Conservation (phyloP, 1,140 invertebrate genomes). For the Drosophila serrata region DNA sequence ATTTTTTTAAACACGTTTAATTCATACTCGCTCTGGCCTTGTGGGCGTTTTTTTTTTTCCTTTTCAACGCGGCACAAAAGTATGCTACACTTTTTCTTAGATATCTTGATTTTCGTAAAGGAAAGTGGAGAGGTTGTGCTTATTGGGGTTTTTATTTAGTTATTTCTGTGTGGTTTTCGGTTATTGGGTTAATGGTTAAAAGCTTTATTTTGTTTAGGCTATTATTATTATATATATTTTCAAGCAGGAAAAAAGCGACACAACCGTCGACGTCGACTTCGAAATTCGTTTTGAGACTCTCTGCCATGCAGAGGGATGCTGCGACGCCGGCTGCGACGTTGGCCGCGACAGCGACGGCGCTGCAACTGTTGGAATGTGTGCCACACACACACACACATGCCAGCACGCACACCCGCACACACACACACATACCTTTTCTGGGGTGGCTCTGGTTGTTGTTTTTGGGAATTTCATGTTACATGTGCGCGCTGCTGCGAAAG, state of each 20-base stretch:
- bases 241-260: constrained; percentile 65
- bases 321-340: constrained; percentile 34
- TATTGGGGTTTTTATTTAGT: constrained; percentile 11
- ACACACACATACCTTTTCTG: constrained; percentile 31
- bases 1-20: constrained; percentile 25
- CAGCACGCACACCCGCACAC: constrained; percentile 21
- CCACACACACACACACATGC: constrained; percentile 57
- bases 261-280: constrained; percentile 84
- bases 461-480: constrained; percentile 66
- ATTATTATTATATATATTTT: constrained; percentile 32
- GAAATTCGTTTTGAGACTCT: constrained; percentile 83
- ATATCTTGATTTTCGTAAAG: background rate
- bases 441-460: constrained; percentile 71
- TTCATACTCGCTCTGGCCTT: constrained; percentile 24
- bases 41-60: constrained; percentile 38
- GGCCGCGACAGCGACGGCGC: constrained; percentile 43
- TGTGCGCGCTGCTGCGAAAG: constrained; percentile 61
- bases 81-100: constrained; percentile 40
- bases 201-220: constrained; percentile 66
- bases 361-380: constrained; percentile 82
- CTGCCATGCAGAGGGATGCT: constrained; percentile 57
- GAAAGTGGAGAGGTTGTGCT: constrained; percentile 6
- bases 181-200: constrained; percentile 34
- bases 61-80: constrained; percentile 33
- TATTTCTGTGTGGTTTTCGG: constrained; percentile 25